Base-by-base conservation (phyloP, 2,113 vertebrate genomes). In the Saguinus midas region DNA sequence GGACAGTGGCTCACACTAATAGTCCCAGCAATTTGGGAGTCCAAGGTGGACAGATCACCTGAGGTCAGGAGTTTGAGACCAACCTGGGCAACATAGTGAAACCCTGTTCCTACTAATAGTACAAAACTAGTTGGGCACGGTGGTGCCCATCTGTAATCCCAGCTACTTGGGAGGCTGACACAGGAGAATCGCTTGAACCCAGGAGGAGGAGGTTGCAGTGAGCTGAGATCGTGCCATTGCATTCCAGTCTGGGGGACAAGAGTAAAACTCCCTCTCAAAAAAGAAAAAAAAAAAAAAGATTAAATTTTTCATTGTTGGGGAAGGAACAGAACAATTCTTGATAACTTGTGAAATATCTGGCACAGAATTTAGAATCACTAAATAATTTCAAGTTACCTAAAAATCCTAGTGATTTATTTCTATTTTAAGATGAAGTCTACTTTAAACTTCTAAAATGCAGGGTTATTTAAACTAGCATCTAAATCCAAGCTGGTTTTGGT, bases 361-460 rank as follows among this genome's bases (percentile, higher is more conserved):
- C 57, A 92, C 35, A 78, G 80, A 84, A 85, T 48, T 75, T 55
- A 90, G 52, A 55, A 21, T 76, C 43, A 85, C 55, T 92, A 68
- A 95, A 64, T 97, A 83, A 92, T 90, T 88, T 82, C 76, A 92
- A 50, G n/a, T 94, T 80, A 61, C 37, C 25, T 83, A 52, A 94
- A 91, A 95, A 83, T 50, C 7, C 43, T 73, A 70, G 76, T 70
- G 61, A 85, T 61, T 94, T 96, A 78, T 91, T 86, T 93, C n/a
- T 73, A 32, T 79, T 87, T 89, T 86, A 94, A 96, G 23, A 58
- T 95, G 52, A 87, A 96, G 10, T 50, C 81, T 40, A 89, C 90
- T 10, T 70, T 94, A 92, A 86, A 75, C 17, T 58, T 93, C 37
- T 58, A 55, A 91, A 85, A 55, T 64, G 80, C 79, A 81, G 64